Evolutionary conservation across 92 coral and sea anemone genomes (phyloP).

Genomic region (Parazoanthus atlanticus): DNA sequence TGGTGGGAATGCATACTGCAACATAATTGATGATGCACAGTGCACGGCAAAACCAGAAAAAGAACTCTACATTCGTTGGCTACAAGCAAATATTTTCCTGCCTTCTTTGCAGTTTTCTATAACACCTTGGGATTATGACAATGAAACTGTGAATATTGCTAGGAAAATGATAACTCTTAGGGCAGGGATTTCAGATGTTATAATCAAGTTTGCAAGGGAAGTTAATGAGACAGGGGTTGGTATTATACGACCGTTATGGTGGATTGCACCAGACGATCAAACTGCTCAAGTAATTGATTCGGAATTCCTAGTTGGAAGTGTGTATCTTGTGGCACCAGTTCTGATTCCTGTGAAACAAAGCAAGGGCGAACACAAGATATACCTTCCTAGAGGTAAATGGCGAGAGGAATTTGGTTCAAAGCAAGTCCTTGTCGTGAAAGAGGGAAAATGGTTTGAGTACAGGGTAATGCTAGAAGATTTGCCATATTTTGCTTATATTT

Average conservation of each 20-base stretch:
- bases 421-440: conserved; percentile 40
- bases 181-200: conserved; percentile 47
- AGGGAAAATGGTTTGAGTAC: conserved; percentile 60
- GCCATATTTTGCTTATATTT: conserved; percentile 59
- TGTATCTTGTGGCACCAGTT: conserved; percentile 82
- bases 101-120: conserved; percentile 81
- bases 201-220: conserved; percentile 63
- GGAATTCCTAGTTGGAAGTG: conserved; percentile 71
- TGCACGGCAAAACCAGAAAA: conserved; percentile 54
- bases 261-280: conserved; percentile 77
- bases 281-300: conserved; percentile 67
- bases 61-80: conserved; percentile 84
- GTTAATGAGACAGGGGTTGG: conserved; percentile 71
- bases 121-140: conserved; percentile 79
- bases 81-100: conserved; percentile 74
- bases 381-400: conserved; percentile 81
- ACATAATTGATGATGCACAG: background rate
- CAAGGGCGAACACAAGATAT: conserved; percentile 56
- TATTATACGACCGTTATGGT: conserved; percentile 83
- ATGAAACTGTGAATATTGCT: conserved; percentile 61
- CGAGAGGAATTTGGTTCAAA: conserved; percentile 62
- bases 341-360: conserved; percentile 50
- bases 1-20: conserved; percentile 70
- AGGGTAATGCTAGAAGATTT: conserved; percentile 60
- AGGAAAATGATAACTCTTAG: conserved; percentile 56